phyloP scores from a whole-genome alignment of 2,888 invertebrate genomes.

The Drosophila acutilabella region DNA sequence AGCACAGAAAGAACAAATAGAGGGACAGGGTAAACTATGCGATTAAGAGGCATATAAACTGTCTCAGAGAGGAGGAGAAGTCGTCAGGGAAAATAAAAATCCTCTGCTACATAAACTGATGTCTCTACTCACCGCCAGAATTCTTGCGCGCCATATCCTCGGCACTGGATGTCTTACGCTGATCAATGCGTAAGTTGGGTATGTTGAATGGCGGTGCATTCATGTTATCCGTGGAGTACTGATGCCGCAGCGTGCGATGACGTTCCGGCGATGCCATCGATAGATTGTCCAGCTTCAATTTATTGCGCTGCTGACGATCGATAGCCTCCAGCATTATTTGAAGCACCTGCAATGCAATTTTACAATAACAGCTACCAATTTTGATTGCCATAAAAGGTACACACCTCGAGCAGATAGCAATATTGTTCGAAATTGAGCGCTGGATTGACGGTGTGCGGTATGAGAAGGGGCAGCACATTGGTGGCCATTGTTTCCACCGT shows the following conservation, averaged over 20 bases:
- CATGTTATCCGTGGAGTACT: conserved; percentile 94
- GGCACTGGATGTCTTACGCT: conserved; percentile 95
- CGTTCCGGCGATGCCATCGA: conserved; percentile 91
- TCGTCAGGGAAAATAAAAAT: too few species aligned
- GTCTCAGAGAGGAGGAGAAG: too few species aligned
- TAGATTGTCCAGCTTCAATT: conserved; percentile 93
- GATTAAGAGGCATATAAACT: too few species aligned
- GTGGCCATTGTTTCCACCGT: conserved; percentile 96
- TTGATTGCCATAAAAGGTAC: not conserved
- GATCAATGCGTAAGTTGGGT: conserved; percentile 94
- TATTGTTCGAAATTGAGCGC: conserved; percentile 93
- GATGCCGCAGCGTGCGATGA: conserved; percentile 91
- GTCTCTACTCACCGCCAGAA: conserved; percentile 88
- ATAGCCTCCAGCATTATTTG: conserved; percentile 97
- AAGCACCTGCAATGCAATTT: conserved; percentile 87
- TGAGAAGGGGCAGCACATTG: conserved; percentile 95
- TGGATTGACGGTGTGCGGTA: conserved; percentile 97
- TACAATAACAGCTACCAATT: not conserved
- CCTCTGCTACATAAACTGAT: too few species aligned
- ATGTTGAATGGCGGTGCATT: conserved; percentile 94
- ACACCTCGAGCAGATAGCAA: conserved; percentile 89
- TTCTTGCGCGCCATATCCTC: conserved; percentile 96
- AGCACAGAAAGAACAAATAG: too few species aligned
- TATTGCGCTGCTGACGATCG: conserved; percentile 94
- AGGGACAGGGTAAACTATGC: too few species aligned